Conservation (phyloP, 1,140 invertebrate species). For the Zophobas morio region DNA sequence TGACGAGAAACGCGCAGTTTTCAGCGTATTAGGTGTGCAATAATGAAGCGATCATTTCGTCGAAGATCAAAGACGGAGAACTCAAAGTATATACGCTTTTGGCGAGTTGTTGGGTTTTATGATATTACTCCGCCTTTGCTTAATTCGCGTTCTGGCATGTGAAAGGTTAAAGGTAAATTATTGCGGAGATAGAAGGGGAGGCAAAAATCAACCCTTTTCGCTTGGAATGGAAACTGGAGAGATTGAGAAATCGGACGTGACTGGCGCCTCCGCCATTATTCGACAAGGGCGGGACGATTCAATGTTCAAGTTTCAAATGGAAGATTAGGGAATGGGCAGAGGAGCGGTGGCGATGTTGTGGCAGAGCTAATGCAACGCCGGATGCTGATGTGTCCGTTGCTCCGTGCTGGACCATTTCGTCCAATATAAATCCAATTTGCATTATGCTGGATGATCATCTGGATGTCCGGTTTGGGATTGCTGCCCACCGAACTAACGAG, state of each 20-base stretch:
- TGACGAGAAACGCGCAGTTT: background rate
- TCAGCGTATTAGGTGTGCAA: too few species aligned
- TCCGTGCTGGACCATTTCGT: too few species aligned
- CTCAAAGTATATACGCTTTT: background rate
- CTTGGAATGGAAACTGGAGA: background rate
- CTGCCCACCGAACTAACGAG: too few species aligned
- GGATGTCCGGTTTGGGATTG: too few species aligned
- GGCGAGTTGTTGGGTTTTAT: constrained; percentile 15
- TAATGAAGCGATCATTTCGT: background rate
- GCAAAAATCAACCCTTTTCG: background rate
- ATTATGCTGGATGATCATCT: too few species aligned
- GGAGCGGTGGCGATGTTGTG: too few species aligned
- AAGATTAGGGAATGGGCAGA: too few species aligned
- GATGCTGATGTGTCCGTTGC: too few species aligned
- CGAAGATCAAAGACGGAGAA: constrained; percentile 11
- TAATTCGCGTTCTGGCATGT: background rate
- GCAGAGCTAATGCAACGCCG: too few species aligned
- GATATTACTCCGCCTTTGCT: constrained; percentile 20
- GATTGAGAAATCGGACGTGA: background rate
- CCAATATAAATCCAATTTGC: too few species aligned
- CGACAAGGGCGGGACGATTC: background rate
- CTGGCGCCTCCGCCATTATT: constrained; percentile 22
- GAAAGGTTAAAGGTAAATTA: constrained; percentile 40
- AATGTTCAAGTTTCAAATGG: too few species aligned
- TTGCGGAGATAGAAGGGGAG: background rate